These are phyloP conservation scores for Clepsis dumicolana DNA, from an alignment of 2,888 invertebrate species.

Conservation along the genomic window DNA sequence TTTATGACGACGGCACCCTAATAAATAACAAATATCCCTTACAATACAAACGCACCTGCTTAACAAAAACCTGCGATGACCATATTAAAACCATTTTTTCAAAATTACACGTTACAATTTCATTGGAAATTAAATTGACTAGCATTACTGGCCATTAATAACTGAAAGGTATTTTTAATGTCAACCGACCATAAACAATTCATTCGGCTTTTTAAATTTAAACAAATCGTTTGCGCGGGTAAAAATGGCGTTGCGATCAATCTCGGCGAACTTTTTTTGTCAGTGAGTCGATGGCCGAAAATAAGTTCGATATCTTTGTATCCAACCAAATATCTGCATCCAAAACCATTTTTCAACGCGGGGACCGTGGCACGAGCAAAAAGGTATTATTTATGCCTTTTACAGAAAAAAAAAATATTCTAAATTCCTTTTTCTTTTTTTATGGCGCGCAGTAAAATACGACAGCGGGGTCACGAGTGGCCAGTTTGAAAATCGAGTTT, in stretches of 20 bases:
- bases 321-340: slow-evolving; percentile 35
- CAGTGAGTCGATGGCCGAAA: slow-evolving; percentile 32
- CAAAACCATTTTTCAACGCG: slow-evolving; percentile 51
- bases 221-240: slow-evolving; percentile 31
- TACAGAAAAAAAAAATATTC: slow-evolving; percentile 59
- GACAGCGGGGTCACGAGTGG: slow-evolving; percentile 64
- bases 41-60: slow-evolving; percentile 75
- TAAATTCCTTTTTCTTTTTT: slow-evolving; percentile 59
- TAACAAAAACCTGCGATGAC: slow-evolving; percentile 67
- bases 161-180: slow-evolving; percentile 27
- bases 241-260: slow-evolving; percentile 37
- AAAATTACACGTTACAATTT: slow-evolving; percentile 53
- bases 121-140: slow-evolving; percentile 34
- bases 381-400: slow-evolving; percentile 70
- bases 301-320: slow-evolving; percentile 36
- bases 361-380: slow-evolving; percentile 54
- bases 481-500: slow-evolving; percentile 57
- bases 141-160: slow-evolving; percentile 34
- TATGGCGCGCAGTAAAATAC: slow-evolving; percentile 66
- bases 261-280: slow-evolving; percentile 23
- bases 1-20: slow-evolving; percentile 61
- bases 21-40: slow-evolving; percentile 65
- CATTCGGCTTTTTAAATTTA: slow-evolving; percentile 31
- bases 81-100: slow-evolving; percentile 62
- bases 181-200: slow-evolving; percentile 35